Evolutionary conservation across 2,113 vertebrate genomes (phyloP), one percentile per base, ranked within the genome.

Genomic region (Blennius ocellaris): DNA sequence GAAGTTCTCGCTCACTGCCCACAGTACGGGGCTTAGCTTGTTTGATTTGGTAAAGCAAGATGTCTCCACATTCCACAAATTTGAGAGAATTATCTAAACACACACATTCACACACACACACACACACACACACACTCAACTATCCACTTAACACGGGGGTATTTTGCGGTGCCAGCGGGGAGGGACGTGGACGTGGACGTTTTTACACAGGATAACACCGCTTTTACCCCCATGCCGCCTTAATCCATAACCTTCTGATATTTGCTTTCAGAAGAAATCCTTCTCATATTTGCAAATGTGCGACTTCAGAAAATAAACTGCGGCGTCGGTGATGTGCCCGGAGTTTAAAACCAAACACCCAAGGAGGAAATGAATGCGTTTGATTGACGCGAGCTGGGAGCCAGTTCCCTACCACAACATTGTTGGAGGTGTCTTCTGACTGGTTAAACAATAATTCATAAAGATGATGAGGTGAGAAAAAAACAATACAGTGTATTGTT

Each of bases 241-340:
- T 76, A 80, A 87, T 87, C 88, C 76, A 74, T 65, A 79, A 80
- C 76, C 80, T 69, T 71, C 69, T 59, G 48, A 76, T 88, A 67
- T 91, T 91, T 89, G 81, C 78, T 88, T 86, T 88, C 58, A 80
- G 75, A 81, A 73, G 81, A 84, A 85, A 77, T 79, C 80, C 79
- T 66, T 80, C 78, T 70, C 73, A 60, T 63, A 84, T 84, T 86
- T 83, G 83, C 73, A 69, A 78, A 78, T 58, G 80, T 54, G 59
- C 6, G 56, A 84, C 84, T 83, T 82, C 72, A 83, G 82, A 90
- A 92, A 91, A 93, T 90, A 93, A 91, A 92, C 83, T 0, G 43
- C 49, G 67, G 86, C 79, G 73, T 73, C 49, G 9, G 14, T 57
- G 76, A 74, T 73, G 76, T 80, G 73, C 55, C 79, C 69, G 17